These are phyloP conservation scores for Teleopsis dalmanni DNA, from an alignment of 1,140 invertebrate genomes.

Conservation along the genomic window DNA sequence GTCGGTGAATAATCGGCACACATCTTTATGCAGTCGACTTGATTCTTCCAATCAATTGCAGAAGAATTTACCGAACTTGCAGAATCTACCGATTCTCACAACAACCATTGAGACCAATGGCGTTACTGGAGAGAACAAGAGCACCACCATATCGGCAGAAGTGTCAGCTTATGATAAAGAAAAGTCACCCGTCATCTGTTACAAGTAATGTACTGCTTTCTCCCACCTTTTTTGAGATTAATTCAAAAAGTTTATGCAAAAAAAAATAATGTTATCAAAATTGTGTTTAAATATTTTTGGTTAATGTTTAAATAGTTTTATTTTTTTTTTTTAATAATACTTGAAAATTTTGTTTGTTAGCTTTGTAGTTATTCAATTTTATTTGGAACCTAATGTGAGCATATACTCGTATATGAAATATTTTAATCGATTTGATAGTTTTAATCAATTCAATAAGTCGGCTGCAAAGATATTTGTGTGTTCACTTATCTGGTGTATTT, in stretches of 20 bases:
- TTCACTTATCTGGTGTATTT: conserved; percentile 20
- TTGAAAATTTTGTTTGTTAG: not conserved
- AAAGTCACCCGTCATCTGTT: conserved; percentile 22
- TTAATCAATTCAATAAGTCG: no score
- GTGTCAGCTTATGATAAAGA: not conserved
- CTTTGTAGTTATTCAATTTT: not conserved
- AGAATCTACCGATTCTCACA: not conserved
- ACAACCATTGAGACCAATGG: conserved; percentile 4
- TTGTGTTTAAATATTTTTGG: no score
- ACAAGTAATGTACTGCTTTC: no score
- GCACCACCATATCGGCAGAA: not conserved
- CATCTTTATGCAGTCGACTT: conserved; percentile 33
- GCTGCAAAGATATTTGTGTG: no score
- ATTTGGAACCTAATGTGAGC: no score
- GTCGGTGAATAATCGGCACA: conserved; percentile 40
- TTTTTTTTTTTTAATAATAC: not conserved
- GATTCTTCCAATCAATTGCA: conserved; percentile 30
- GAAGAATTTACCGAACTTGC: conserved; percentile 1
- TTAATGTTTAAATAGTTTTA: no score
- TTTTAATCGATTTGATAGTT: no score
- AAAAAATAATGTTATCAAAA: no score
- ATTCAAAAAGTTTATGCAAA: no score
- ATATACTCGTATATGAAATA: no score
- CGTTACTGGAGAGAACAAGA: not conserved
- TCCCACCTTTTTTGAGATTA: no score